Evolutionary conservation across 2,113 vertebrate genomes (phyloP).

Genomic region (Perccottus glenii): DNA sequence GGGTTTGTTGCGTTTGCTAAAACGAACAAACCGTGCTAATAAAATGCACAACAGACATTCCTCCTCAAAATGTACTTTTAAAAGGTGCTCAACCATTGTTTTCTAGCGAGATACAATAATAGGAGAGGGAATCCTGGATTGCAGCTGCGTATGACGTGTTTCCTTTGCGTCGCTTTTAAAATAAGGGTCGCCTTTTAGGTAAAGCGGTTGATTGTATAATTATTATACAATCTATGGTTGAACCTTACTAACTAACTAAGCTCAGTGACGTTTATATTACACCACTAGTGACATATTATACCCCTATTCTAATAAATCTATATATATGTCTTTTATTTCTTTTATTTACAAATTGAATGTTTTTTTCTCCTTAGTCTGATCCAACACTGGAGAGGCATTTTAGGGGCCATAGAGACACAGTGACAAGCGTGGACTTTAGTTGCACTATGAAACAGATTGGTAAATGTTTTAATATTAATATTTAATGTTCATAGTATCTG

Average conservation of each 20-base stretch:
- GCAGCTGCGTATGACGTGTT: neutral
- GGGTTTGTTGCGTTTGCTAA: too few relatives aligned
- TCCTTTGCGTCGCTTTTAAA: neutral
- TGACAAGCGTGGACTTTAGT: conserved; percentile 92
- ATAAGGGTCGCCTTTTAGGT: neutral
- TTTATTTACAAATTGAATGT: neutral
- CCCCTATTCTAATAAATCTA: too few relatives aligned
- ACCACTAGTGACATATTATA: too few relatives aligned
- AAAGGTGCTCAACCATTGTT: neutral
- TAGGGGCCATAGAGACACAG: conserved; percentile 90
- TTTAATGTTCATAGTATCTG: neutral
- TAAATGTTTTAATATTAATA: conserved; percentile 59
- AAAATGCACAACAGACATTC: neutral
- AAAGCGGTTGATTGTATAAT: too few relatives aligned
- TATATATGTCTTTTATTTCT: neutral
- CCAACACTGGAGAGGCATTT: conserved; percentile 91
- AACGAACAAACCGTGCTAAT: neutral
- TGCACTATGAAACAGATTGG: conserved; percentile 89
- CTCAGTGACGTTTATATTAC: too few relatives aligned
- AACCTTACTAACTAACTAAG: too few relatives aligned
- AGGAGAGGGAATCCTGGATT: neutral
- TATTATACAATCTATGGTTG: too few relatives aligned
- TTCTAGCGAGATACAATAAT: neutral
- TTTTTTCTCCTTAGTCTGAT: conserved; percentile 81
- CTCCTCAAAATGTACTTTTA: neutral